These are phyloP conservation scores for Chesias legatella DNA, from an alignment of 2,888 invertebrate species.

Conservation along the genomic window DNA sequence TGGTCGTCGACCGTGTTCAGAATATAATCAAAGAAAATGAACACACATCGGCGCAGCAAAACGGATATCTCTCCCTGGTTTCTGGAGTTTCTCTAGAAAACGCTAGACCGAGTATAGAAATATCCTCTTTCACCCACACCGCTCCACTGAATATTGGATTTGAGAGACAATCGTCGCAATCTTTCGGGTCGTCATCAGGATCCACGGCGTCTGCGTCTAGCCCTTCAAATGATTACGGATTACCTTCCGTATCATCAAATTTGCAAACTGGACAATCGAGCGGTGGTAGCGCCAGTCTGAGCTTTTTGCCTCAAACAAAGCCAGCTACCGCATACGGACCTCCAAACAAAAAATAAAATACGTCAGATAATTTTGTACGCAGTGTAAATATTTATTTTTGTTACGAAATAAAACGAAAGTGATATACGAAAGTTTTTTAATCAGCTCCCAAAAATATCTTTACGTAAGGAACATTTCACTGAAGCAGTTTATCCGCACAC, in stretches of 20 bases:
- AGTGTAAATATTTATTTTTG: constrained; percentile 39
- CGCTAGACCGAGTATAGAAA: constrained; percentile 66
- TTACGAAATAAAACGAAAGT: constrained; percentile 38
- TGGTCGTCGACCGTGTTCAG: constrained; percentile 59
- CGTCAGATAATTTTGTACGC: constrained; percentile 16
- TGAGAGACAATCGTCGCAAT: constrained; percentile 24
- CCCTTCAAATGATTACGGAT: constrained; percentile 42
- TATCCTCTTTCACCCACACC: constrained; percentile 65
- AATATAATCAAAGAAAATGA: constrained; percentile 65
- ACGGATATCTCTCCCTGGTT: constrained; percentile 63
- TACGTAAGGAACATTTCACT: constrained; percentile 7
- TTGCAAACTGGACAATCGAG: constrained; percentile 27
- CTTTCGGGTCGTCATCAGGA: constrained; percentile 31
- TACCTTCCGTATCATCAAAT: constrained; percentile 40
- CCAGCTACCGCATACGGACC: constrained; percentile 57
- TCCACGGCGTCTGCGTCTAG: constrained; percentile 34
- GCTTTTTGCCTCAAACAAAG: constrained; percentile 58
- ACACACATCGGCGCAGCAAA: constrained; percentile 59
- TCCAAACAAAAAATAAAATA: constrained; percentile 48
- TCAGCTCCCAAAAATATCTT: background rate
- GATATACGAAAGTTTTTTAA: constrained; percentile 7
- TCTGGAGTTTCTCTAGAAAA: constrained; percentile 66
- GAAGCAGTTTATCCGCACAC: constrained; percentile 41
- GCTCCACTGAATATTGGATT: constrained; percentile 40
- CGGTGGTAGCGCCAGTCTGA: constrained; percentile 34